These are phyloP conservation scores for Synchiropus splendidus DNA, from an alignment of 2,113 vertebrate genomes.

Conservation along the genomic window DNA sequence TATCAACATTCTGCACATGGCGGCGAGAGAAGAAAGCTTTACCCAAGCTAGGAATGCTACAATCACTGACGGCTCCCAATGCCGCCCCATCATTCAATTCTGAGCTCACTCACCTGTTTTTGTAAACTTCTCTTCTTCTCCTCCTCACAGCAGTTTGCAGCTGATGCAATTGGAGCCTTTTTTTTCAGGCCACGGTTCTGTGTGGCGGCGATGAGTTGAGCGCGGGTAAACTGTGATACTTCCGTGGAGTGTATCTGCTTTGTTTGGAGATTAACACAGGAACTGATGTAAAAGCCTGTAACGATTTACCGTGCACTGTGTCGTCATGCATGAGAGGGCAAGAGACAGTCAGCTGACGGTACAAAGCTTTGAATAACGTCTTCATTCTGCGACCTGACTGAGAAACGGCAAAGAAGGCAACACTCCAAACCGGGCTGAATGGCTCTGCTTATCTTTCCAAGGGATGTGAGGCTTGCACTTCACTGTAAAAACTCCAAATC, in stretches of 20 bases:
- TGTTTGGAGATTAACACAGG: slow-evolving; percentile 37
- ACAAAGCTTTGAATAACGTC: too few species aligned
- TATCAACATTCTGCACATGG: slow-evolving; percentile 65
- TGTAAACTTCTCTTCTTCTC: slow-evolving; percentile 24
- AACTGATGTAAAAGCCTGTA: slow-evolving; percentile 52
- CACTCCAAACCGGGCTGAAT: too few species aligned
- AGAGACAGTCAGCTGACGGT: slow-evolving; percentile 3
- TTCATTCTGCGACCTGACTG: too few species aligned
- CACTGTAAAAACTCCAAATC: too few species aligned
- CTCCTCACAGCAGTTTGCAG: slow-evolving; percentile 13
- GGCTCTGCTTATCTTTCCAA: too few species aligned
- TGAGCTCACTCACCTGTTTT: slow-evolving; percentile 51
- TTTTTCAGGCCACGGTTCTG: slow-evolving; percentile 1
- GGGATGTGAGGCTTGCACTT: too few species aligned
- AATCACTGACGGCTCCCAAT: slow-evolving; percentile 50
- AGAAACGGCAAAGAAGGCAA: too few species aligned
- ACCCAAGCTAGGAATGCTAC: slow-evolving; percentile 45
- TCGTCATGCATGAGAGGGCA: slow-evolving; percentile 10
- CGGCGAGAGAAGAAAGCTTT: slow-evolving; percentile 53
- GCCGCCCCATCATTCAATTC: slow-evolving; percentile 54
- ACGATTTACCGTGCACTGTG: slow-evolving; percentile 30
- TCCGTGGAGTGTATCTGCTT: slow-evolving; percentile 24
- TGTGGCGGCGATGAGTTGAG: slow-evolving; percentile 15
- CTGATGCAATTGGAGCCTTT: slow-evolving; percentile 33
- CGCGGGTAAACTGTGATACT: slow-evolving; percentile 20